These are phyloP conservation scores for Squalus acanthias DNA, from an alignment of 2,797 vertebrate species.

Conservation along the genomic window DNA sequence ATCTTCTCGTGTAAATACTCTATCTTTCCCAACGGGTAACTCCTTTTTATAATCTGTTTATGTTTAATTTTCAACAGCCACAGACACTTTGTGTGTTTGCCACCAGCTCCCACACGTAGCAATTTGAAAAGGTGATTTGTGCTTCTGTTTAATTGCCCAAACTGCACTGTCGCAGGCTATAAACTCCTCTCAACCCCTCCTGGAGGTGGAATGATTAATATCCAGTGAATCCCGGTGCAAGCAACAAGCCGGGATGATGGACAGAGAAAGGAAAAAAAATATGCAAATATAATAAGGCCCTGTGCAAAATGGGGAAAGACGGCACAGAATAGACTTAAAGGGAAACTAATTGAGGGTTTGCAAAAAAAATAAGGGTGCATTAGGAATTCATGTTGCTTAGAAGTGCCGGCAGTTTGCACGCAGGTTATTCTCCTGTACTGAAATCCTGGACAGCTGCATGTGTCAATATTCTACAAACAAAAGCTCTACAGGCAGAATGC, in stretches of 20 bases:
- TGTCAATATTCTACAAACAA: background rate
- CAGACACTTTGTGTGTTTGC: constrained; percentile 51
- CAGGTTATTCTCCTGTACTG: too few species aligned
- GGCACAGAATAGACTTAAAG: background rate
- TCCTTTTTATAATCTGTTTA: constrained; percentile 92
- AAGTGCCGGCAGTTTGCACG: background rate
- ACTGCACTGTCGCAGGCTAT: constrained; percentile 42
- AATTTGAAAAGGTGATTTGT: constrained; percentile 85
- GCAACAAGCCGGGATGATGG: background rate
- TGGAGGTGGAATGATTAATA: constrained; percentile 22
- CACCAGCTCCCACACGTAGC: constrained; percentile 73
- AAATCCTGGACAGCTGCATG: background rate
- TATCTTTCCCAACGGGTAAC: constrained; percentile 77
- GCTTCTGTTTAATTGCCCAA: constrained; percentile 80
- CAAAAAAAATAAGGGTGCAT: background rate
- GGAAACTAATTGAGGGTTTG: constrained; percentile 7
- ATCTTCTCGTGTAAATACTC: constrained; percentile 80
- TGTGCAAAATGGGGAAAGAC: background rate
- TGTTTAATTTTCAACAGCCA: constrained; percentile 85
- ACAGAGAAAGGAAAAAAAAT: background rate
- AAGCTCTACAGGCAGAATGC: background rate
- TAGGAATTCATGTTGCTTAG: constrained; percentile 3
- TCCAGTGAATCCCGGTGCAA: background rate
- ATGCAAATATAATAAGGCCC: background rate
- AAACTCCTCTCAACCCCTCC: constrained; percentile 11